Conservation (phyloP, 2,797 vertebrate species). For the Bradypus variegatus region DNA sequence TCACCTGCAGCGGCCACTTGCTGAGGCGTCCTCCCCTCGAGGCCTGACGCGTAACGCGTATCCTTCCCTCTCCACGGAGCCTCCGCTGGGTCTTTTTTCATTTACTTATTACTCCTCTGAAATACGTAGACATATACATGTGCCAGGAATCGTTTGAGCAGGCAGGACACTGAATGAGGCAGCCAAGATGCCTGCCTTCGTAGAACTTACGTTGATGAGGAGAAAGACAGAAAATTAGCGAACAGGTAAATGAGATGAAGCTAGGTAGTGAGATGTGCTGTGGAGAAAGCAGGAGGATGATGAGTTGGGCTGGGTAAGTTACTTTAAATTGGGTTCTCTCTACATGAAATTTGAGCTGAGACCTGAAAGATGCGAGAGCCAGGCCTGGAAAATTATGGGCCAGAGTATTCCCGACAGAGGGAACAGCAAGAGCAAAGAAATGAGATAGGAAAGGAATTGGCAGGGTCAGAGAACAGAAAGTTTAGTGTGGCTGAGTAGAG, state of each 20-base stretch:
- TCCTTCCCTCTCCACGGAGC: background rate
- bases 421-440: background rate
- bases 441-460: background rate
- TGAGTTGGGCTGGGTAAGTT: background rate
- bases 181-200: background rate
- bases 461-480: background rate
- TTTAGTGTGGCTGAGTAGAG: background rate
- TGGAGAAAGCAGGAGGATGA: background rate
- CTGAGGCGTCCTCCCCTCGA: too few relatives aligned
- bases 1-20: background rate
- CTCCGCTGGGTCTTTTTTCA: background rate
- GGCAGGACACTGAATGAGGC: background rate
- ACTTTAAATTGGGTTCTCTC: background rate
- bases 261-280: background rate
- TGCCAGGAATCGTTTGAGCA: background rate
- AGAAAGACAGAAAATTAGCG: background rate
- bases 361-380: background rate
- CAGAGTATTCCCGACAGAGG: background rate
- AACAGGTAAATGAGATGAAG: background rate
- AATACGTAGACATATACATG: background rate
- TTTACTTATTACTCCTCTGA: background rate
- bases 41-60: too few relatives aligned
- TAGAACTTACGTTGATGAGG: background rate
- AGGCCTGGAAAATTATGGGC: background rate
- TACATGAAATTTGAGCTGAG: background rate